Evolutionary conservation across 2,113 vertebrate species (phyloP).

Genomic region (Setophaga petechia): DNA sequence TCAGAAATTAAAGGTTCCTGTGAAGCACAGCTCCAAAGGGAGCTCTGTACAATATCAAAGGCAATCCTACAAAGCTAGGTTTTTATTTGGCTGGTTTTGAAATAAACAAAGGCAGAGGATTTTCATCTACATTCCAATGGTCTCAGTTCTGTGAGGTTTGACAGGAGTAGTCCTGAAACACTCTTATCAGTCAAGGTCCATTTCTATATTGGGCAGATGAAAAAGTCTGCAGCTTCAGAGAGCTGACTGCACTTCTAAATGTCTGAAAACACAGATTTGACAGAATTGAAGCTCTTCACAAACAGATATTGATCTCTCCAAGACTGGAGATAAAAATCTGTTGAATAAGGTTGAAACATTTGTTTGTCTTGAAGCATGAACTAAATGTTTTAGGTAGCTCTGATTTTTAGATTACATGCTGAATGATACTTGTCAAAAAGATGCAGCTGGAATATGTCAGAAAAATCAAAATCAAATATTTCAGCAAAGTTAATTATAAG

Average conservation of each 20-base stretch:
- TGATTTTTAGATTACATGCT: neutral
- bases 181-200: neutral
- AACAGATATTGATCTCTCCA: neutral
- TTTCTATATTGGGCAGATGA: conserved; percentile 4
- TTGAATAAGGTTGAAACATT: neutral
- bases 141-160: neutral
- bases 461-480: neutral
- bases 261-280: neutral
- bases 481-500: neutral
- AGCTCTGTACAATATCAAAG: neutral
- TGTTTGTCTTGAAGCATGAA: neutral
- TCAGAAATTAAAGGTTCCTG: neutral
- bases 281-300: neutral
- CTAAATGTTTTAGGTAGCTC: neutral
- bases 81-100: neutral
- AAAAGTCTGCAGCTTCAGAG: neutral
- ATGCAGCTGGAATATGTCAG: neutral
- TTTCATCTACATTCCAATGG: neutral
- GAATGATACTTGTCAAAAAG: neutral
- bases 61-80: neutral
- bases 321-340: neutral
- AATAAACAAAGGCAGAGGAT: conserved; percentile 4
- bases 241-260: neutral
- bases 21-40: neutral
- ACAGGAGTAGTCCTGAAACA: neutral